Conservation (phyloP, 2,113 vertebrate species). For the Caretta caretta region DNA sequence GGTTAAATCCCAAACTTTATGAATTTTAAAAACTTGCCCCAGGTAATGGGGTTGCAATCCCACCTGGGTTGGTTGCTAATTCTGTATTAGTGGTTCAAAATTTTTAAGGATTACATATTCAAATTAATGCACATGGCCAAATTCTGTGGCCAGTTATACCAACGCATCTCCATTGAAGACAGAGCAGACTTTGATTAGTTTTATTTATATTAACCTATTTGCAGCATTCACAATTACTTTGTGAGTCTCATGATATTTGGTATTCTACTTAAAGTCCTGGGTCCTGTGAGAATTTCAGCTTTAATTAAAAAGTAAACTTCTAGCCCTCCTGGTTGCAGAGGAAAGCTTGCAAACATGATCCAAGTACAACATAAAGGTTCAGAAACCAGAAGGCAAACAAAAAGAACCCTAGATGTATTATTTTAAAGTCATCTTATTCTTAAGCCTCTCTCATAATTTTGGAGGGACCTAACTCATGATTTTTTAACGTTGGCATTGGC, state of each 20-base stretch:
- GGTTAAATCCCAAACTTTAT: conserved; percentile 13
- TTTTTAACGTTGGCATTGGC: not conserved
- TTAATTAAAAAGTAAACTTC: not conserved
- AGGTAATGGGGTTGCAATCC: not conserved
- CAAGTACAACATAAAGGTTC: not conserved
- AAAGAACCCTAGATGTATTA: not conserved
- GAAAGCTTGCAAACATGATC: conserved; percentile 10
- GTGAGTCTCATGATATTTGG: not conserved
- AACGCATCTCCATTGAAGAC: not conserved
- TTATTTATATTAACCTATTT: not conserved
- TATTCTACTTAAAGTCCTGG: not conserved
- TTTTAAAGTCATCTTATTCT: not conserved
- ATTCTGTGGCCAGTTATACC: not conserved
- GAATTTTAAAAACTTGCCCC: conserved; percentile 18
- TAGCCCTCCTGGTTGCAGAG: conserved; percentile 1
- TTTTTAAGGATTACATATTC: not conserved
- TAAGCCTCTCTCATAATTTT: not conserved
- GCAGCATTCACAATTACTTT: not conserved
- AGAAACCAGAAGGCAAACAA: not conserved
- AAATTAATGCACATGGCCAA: not conserved
- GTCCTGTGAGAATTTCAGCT: not conserved
- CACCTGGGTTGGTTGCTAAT: not conserved
- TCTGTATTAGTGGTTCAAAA: not conserved
- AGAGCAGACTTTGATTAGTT: not conserved
- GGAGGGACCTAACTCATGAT: not conserved